A percentile compares a stretch with the other conserved stretches of the same genome.
These are phyloP conservation scores for Drosophila miranda DNA, from an alignment of 1,140 invertebrate species.

Conservation along the genomic window DNA sequence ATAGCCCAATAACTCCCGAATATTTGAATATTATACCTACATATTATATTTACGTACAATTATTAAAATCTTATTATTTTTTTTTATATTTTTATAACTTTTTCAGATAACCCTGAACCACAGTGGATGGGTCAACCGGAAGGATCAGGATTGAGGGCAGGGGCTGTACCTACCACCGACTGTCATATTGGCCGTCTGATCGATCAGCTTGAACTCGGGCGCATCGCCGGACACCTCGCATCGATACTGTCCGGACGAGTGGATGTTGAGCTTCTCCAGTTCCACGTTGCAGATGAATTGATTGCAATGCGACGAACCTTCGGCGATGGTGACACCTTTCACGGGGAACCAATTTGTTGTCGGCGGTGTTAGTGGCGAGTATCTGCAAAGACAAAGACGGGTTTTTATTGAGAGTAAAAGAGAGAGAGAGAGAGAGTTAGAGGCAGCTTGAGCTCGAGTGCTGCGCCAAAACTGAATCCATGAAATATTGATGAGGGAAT, in stretches of 20 bases:
- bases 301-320: slow-evolving; percentile 87
- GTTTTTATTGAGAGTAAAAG: neutral
- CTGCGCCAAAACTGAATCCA: slow-evolving; percentile 71
- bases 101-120: neutral
- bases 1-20: too few species aligned
- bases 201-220: slow-evolving; percentile 85
- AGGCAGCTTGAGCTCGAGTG: slow-evolving; percentile 49
- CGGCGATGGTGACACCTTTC: slow-evolving; percentile 88
- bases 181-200: slow-evolving; percentile 85
- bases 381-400: slow-evolving; percentile 66
- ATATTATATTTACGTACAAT: too few species aligned
- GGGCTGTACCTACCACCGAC: slow-evolving; percentile 83
- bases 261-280: slow-evolving; percentile 83
- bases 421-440: slow-evolving; percentile 5
- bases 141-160: too few species aligned
- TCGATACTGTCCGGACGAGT: slow-evolving; percentile 84
- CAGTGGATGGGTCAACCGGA: neutral
- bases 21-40: too few species aligned
- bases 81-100: neutral
- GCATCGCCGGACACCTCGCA: slow-evolving; percentile 87
- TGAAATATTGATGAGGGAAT: slow-evolving; percentile 76
- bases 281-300: slow-evolving; percentile 84
- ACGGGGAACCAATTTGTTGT: slow-evolving; percentile 82
- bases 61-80: too few species aligned
- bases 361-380: slow-evolving; percentile 80